Conservation (phyloP, 2,888 invertebrate genomes). For the Drosophila paucipuncta region DNA sequence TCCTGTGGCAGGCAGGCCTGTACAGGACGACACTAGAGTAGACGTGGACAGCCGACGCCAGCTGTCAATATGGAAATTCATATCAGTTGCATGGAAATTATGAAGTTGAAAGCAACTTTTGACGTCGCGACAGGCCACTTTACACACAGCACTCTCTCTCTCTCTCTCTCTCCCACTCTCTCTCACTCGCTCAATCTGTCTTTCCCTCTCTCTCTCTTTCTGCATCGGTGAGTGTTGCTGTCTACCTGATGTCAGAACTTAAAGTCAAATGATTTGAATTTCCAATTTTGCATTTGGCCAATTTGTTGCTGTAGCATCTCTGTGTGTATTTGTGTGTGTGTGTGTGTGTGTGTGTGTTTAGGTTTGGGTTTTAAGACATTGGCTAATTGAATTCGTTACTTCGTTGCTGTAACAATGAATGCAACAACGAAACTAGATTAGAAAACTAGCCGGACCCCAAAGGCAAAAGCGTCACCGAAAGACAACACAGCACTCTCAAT, state of each 20-base stretch:
- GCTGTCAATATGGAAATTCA: slow-evolving; percentile 80
- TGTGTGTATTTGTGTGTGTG: neutral
- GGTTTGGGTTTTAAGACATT: slow-evolving; percentile 57
- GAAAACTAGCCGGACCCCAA: slow-evolving; percentile 45
- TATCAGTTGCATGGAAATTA: slow-evolving; percentile 66
- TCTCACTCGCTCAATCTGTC: neutral
- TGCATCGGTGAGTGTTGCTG: neutral
- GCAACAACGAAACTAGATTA: slow-evolving; percentile 63
- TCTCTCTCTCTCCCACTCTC: neutral
- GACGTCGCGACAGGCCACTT: slow-evolving; percentile 52
- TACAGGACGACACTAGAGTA: slow-evolving; percentile 5
- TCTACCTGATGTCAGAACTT: slow-evolving; percentile 32
- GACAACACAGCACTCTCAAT: slow-evolving; percentile 52
- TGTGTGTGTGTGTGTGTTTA: neutral
- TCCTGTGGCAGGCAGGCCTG: slow-evolving; percentile 32
- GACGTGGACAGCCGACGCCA: slow-evolving; percentile 61
- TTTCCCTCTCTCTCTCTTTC: neutral
- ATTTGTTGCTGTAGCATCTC: slow-evolving; percentile 1
- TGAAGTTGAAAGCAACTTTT: slow-evolving; percentile 49
- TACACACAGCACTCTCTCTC: slow-evolving; percentile 5
- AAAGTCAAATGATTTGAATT: slow-evolving; percentile 41
- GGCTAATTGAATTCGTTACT: slow-evolving; percentile 67
- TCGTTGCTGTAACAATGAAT: slow-evolving; percentile 43
- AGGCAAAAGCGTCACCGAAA: slow-evolving; percentile 16
- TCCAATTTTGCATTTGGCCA: slow-evolving; percentile 21